phyloP scores from a whole-genome alignment of 2,797 vertebrate genomes.

The Urosaurus nigricauda region DNA sequence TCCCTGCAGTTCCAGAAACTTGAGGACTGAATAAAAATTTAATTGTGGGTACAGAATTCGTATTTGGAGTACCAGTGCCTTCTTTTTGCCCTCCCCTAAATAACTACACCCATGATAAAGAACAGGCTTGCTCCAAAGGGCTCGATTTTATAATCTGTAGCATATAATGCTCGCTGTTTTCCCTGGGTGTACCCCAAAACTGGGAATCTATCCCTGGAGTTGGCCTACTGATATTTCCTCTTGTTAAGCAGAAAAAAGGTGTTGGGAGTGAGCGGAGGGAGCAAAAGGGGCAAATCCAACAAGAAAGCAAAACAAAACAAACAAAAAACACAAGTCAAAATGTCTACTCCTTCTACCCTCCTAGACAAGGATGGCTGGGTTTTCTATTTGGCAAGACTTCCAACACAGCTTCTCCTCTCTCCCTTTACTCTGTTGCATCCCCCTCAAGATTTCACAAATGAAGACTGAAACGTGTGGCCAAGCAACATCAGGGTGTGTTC shows the following conservation, averaged over 20 bases:
- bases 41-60: no score
- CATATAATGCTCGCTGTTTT: neutral
- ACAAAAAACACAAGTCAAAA: neutral
- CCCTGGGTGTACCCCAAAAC: no score
- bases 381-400: neutral
- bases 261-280: no score
- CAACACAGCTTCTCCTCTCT: neutral
- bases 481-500: no score
- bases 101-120: no score
- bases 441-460: neutral
- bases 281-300: neutral
- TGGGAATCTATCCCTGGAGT: neutral
- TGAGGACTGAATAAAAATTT: no score
- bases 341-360: neutral
- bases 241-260: neutral
- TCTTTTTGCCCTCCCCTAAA: no score
- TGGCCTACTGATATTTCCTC: neutral
- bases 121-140: neutral
- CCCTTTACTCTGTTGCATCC: neutral
- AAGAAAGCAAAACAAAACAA: no score
- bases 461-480: no score
- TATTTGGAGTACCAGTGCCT: no score
- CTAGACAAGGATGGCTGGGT: neutral
- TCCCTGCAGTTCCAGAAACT: no score
- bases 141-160: neutral